A percentile compares a stretch with the other conserved stretches of the same genome.
phyloP scores from a whole-genome alignment of 2,888 invertebrate genomes.

The Magallana nippona region DNA sequence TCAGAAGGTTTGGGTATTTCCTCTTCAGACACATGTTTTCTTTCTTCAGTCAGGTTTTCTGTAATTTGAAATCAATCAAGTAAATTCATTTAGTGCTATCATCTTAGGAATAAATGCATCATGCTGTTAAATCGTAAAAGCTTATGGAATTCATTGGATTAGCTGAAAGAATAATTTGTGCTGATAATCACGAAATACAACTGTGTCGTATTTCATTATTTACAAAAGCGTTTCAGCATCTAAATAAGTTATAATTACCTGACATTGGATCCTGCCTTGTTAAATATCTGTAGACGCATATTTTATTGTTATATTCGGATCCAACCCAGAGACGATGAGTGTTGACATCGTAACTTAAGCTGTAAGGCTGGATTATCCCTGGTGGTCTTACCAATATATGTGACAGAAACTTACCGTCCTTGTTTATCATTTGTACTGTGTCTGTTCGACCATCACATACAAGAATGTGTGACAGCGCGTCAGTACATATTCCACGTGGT shows the following conservation, averaged over 20 bases:
- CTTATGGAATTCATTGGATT: too few relatives aligned
- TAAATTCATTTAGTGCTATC: too few relatives aligned
- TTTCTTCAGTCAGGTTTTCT: too few relatives aligned
- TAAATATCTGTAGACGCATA: not conserved
- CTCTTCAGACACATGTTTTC: too few relatives aligned
- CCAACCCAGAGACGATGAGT: not conserved
- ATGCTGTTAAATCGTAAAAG: too few relatives aligned
- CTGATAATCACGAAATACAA: too few relatives aligned
- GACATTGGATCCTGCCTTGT: not conserved
- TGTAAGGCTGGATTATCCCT: not conserved
- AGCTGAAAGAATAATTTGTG: too few relatives aligned
- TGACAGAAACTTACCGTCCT: constrained; percentile 11
- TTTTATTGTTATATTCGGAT: not conserved
- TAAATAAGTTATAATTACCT: not conserved
- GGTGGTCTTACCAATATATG: not conserved
- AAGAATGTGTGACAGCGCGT: not conserved
- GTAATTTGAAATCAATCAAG: too few relatives aligned
- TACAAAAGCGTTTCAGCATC: too few relatives aligned
- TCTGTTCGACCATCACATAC: not conserved
- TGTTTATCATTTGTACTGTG: not conserved
- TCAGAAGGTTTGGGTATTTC: too few relatives aligned
- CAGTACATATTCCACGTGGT: not conserved
- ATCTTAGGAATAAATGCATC: too few relatives aligned
- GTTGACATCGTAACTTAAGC: not conserved
- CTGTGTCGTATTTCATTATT: too few relatives aligned